phyloP scores from a whole-genome alignment of 2,888 invertebrate genomes.

The Caenorhabditis afra region DNA sequence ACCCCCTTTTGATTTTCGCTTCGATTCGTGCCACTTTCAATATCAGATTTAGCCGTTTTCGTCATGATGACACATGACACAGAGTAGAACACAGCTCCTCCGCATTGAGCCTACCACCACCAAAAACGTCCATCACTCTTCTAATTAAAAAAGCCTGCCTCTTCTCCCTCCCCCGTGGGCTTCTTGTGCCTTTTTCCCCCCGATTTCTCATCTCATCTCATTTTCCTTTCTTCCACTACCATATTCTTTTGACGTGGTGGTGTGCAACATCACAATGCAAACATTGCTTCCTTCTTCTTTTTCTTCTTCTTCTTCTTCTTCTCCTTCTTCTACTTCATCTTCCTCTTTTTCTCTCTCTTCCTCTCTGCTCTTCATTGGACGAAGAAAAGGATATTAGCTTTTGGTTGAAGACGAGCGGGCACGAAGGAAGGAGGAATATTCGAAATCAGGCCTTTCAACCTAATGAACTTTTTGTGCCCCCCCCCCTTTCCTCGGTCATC shows the following conservation, averaged over 20 bases:
- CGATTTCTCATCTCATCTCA: constrained; percentile 16
- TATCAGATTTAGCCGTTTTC: background rate
- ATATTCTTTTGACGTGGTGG: constrained; percentile 55
- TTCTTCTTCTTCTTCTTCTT: constrained; percentile 20
- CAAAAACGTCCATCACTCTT: constrained; percentile 38
- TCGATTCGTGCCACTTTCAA: background rate
- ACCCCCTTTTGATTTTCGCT: too few relatives aligned
- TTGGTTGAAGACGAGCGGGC: background rate
- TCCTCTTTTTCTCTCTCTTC: constrained; percentile 12
- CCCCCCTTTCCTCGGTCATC: too few relatives aligned
- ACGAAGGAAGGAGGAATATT: constrained; percentile 3
- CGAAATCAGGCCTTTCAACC: constrained; percentile 23
- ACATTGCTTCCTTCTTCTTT: constrained; percentile 45
- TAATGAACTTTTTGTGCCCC: constrained; percentile 39
- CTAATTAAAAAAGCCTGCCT: constrained; percentile 41
- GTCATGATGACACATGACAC: constrained; percentile 10
- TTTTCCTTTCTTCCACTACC: constrained; percentile 34
- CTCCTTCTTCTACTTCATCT: too few relatives aligned
- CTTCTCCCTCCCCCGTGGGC: background rate
- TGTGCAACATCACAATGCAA: constrained; percentile 58
- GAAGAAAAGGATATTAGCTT: constrained; percentile 34
- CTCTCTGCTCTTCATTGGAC: constrained; percentile 15
- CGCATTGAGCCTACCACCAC: background rate
- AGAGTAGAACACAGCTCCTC: background rate
- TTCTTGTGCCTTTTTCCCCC: constrained; percentile 19